Conservation (phyloP, 1,140 invertebrate species). For the Atta texana region DNA sequence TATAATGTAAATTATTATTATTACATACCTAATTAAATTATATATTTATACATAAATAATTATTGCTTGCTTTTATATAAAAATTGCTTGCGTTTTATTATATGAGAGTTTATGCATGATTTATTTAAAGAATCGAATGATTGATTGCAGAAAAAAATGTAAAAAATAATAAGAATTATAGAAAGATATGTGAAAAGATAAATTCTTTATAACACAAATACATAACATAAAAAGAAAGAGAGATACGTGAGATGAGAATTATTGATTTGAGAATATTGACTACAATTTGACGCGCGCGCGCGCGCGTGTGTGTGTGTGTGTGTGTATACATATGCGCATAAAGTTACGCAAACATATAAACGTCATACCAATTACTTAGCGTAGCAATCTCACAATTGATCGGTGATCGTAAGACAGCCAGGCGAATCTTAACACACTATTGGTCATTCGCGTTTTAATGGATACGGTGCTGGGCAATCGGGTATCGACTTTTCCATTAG, state of each 20-base stretch:
- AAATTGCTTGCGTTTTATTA: not conserved
- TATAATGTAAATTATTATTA: no score
- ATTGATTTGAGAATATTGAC: not conserved
- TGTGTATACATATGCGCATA: not conserved
- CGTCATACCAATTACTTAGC: not conserved
- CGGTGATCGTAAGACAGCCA: conserved; percentile 31
- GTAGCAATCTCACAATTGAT: conserved; percentile 27
- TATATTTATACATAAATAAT: not conserved
- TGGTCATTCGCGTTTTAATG: conserved; percentile 67
- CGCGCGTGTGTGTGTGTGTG: not conserved
- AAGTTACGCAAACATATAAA: conserved; percentile 9
- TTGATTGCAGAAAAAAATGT: not conserved
- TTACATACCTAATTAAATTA: no score
- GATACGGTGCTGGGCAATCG: conserved; percentile 78
- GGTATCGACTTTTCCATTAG: conserved; percentile 85
- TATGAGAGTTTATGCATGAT: not conserved
- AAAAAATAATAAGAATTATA: not conserved
- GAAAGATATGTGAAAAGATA: not conserved
- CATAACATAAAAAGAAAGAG: not conserved
- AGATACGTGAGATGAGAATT: not conserved
- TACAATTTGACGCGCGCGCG: not conserved
- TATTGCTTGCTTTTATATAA: not conserved
- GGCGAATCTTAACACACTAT: conserved; percentile 56
- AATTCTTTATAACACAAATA: not conserved
- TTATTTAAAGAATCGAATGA: not conserved